phyloP scores from a whole-genome alignment of 1,140 invertebrate species.

The Dendrolimus punctatus region DNA sequence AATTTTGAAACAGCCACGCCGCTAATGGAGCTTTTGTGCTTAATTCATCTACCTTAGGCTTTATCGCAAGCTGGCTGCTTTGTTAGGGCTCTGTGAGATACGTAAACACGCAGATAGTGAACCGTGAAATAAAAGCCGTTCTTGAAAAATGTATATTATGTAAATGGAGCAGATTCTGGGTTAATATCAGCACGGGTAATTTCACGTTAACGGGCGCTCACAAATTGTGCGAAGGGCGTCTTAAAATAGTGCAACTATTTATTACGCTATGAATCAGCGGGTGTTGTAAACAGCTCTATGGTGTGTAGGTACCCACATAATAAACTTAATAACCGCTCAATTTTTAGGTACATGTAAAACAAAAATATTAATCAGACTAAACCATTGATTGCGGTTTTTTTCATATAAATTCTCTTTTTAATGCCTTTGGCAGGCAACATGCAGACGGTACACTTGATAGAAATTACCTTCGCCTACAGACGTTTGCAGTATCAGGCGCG shows the following conservation, averaged over 20 bases:
- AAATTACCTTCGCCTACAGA: too few relatives aligned
- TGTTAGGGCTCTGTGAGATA: constrained; percentile 13
- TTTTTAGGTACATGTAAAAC: constrained; percentile 10
- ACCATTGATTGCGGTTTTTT: too few relatives aligned
- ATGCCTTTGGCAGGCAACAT: too few relatives aligned
- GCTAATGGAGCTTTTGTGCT: constrained; percentile 19
- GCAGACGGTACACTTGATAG: too few relatives aligned
- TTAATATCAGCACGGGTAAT: constrained; percentile 36
- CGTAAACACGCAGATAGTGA: constrained; percentile 13
- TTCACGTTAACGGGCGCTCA: constrained; percentile 46
- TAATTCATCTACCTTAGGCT: constrained; percentile 14
- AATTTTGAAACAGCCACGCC: constrained; percentile 22
- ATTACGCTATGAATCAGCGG: constrained; percentile 46
- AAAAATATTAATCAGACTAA: constrained; percentile 18
- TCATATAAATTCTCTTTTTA: too few relatives aligned
- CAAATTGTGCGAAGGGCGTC: constrained; percentile 60
- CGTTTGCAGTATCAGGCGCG: too few relatives aligned
- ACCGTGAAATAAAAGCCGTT: constrained; percentile 13
- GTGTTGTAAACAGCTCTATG: constrained; percentile 21
- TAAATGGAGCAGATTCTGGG: constrained; percentile 26
- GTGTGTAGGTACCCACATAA: constrained; percentile 13
- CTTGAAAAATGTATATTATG: constrained; percentile 22
- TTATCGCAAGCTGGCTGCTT: constrained; percentile 12
- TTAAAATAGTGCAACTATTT: constrained; percentile 59
- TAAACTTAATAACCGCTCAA: constrained; percentile 12